Percentiles rank a stretch among this genome's conserved stretches.
Evolutionary conservation across 2,113 vertebrate genomes (phyloP).

Genomic region (Prionailurus viverrinus): DNA sequence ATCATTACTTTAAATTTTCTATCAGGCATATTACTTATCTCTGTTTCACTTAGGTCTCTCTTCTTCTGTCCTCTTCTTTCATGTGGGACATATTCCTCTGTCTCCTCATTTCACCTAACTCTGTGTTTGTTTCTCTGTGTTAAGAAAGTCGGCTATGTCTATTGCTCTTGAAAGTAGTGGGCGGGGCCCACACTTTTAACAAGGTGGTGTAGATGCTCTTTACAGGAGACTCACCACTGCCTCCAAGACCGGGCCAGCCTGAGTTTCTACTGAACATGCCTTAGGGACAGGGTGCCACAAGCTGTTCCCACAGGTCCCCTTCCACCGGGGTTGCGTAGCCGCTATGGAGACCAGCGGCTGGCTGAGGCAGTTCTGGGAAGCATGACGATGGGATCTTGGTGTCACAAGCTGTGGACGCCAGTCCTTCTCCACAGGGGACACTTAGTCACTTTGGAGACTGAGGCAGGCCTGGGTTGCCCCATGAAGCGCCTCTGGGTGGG

Average conservation of each 20-base stretch:
- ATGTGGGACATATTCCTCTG: background rate
- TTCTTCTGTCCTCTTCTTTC: background rate
- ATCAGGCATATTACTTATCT: background rate
- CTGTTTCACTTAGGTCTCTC: background rate
- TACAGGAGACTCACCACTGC: background rate
- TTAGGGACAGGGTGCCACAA: background rate
- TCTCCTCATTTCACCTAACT: background rate
- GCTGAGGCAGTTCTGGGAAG: background rate
- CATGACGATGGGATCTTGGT: background rate
- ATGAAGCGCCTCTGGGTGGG: background rate
- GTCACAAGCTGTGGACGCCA: background rate
- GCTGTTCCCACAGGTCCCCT: background rate
- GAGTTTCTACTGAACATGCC: background rate
- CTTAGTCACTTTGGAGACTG: background rate
- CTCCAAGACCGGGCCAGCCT: background rate
- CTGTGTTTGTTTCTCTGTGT: background rate
- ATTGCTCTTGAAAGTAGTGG: background rate
- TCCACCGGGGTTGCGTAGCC: background rate
- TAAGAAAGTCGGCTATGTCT: background rate
- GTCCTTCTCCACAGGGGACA: background rate
- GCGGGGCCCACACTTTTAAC: background rate
- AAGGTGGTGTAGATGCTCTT: background rate
- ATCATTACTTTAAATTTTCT: background rate
- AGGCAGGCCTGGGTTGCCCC: background rate
- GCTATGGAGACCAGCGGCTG: background rate